These are phyloP conservation scores for Dendrophyllia cribrosa DNA, from an alignment of 64 coral and sea anemone genomes.

Conservation along the genomic window DNA sequence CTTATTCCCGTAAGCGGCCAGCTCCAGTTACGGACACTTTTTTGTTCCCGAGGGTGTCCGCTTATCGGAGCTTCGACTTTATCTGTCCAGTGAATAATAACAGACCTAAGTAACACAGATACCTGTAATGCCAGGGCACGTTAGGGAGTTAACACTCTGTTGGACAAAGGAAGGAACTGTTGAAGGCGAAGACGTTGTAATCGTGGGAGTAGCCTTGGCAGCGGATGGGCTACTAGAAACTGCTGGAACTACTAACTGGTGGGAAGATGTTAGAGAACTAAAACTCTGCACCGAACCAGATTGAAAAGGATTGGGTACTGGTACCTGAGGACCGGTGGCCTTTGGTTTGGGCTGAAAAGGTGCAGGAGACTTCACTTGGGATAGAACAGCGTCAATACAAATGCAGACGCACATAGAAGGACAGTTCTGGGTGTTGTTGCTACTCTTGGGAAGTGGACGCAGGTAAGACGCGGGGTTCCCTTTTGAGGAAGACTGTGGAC, in stretches of 20 bases:
- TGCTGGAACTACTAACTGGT: not conserved
- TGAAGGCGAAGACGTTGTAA: not conserved
- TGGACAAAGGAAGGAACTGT: not conserved
- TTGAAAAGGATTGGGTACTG: not conserved
- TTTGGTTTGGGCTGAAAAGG: not conserved
- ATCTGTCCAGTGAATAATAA: too few species aligned
- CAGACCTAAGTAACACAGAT: too few species aligned
- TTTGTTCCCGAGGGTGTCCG: too few species aligned
- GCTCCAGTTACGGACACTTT: too few species aligned
- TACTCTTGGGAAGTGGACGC: not conserved
- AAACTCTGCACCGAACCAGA: not conserved
- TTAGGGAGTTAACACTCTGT: not conserved
- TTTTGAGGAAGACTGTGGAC: slow-evolving; percentile 1
- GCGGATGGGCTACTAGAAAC: not conserved
- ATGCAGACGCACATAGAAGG: not conserved
- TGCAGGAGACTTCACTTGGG: not conserved
- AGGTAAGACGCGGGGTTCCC: not conserved
- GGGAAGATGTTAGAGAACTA: not conserved
- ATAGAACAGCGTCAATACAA: not conserved
- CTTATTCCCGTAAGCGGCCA: too few species aligned
- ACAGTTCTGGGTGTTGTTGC: not conserved
- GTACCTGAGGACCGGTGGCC: not conserved
- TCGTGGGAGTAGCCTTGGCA: not conserved
- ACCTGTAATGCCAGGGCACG: not conserved
- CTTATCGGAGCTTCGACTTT: too few species aligned